Percentiles rank a stretch among this genome's conserved stretches.
Evolutionary conservation across 2,113 vertebrate genomes (phyloP).

Genomic region (Dryoscopus gambensis): DNA sequence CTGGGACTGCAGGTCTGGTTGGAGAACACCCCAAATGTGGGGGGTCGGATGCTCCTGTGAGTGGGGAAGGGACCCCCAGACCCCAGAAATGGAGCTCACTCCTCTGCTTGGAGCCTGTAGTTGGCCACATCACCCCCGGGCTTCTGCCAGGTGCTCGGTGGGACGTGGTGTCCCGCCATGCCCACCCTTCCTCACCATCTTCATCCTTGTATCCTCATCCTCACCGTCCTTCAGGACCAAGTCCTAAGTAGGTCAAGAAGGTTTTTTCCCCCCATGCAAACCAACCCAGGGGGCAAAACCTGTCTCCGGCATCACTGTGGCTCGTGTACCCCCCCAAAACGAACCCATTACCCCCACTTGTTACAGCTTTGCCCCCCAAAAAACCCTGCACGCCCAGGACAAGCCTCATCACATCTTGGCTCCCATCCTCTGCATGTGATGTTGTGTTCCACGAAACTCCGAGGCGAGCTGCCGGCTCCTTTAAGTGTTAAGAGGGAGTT

Average conservation of each 20-base stretch:
- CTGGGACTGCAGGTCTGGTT: neutral
- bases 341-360: neutral
- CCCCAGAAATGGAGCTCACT: neutral
- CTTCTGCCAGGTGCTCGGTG: fast-evolving
- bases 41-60: neutral
- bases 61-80: neutral
- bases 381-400: neutral
- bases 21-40: neutral
- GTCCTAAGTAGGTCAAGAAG: neutral
- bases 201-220: neutral
- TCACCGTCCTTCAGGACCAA: neutral
- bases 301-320: neutral
- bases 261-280: fast-evolving
- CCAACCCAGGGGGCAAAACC: neutral
- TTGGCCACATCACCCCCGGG: neutral
- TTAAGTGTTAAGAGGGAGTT: slow-evolving; percentile 24
- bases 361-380: neutral
- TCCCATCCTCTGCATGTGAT: neutral
- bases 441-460: neutral
- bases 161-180: fast-evolving
- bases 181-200: neutral
- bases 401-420: neutral
- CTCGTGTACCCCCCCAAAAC: neutral
- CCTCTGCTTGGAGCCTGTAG: neutral
- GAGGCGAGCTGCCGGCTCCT: neutral